phyloP scores from a whole-genome alignment of 2,797 vertebrate species.

The Chromis chromis region DNA sequence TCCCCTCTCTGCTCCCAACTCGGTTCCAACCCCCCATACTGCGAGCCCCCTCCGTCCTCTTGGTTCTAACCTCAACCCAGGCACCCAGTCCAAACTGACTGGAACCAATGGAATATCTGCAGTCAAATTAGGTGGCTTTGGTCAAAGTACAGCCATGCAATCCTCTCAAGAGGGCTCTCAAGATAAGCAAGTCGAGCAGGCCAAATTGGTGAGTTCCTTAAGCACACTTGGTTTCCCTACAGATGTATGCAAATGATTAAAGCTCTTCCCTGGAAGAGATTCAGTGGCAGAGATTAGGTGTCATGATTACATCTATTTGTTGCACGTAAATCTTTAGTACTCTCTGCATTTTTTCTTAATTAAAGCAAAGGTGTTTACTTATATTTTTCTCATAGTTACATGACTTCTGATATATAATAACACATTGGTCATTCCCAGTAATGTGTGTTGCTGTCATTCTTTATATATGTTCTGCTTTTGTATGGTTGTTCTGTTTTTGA shows the following conservation, averaged over 20 bases:
- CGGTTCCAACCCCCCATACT: conserved; percentile 78
- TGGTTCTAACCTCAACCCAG: conserved; percentile 80
- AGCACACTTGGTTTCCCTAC: background rate
- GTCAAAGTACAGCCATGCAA: conserved; percentile 80
- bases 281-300: background rate
- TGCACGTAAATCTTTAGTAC: background rate
- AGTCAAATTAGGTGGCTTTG: conserved; percentile 84
- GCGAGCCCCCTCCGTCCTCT: conserved; percentile 83
- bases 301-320: background rate
- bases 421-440: background rate
- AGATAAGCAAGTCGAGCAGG: conserved; percentile 92
- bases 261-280: background rate
- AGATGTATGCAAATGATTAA: conserved; percentile 5
- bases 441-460: background rate
- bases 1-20: conserved; percentile 75
- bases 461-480: background rate
- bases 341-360: background rate
- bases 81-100: conserved; percentile 87
- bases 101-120: conserved; percentile 85
- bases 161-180: conserved; percentile 87
- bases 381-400: background rate
- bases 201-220: conserved; percentile 87
- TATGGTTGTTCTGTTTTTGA: background rate
- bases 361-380: background rate
- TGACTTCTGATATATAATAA: background rate